Evolutionary conservation across 2,888 invertebrate species (phyloP), one percentile per base, ranked within the genome.

Genomic region (Noctua fimbriata): DNA sequence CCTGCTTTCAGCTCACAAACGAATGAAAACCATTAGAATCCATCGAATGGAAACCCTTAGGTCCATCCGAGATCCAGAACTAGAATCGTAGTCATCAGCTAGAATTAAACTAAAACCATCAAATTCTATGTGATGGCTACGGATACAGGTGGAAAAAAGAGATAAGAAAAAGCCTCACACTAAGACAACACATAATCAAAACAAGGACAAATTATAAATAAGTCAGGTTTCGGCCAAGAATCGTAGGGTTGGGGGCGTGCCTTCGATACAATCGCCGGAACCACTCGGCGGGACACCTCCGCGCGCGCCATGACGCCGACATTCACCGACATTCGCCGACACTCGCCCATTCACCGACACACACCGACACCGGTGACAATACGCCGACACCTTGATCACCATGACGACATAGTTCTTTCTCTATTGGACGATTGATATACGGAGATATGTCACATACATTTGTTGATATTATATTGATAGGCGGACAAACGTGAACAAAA

Each of bases 201-300:
- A 88, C 73, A 84, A 82, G 82, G 78, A 84, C 81, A 86, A 83
- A 86, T 81, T 87, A 86, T 89, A 89, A 88, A 87, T 82, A 91
- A 90, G 91, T 91, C 92, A 90, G 88, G 93, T 91, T 91, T 89
- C 82, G 88, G 88, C 78, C 73, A 76, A 85, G 87, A 88, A 79
- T 78, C 63, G 85, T 89, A 89, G 89, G 88, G 89, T 88, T 87
- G 84, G 91, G 92, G 95, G 94, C 93, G 94, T 93, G 89, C 84
- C 84, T 69, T 72, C 85, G 89, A 91, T 90, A 95, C 95, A 95
- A 95, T 95, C 94, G 89, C 95, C 95, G 95, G 95, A 95, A 95
- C 95, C 92, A 89, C 94, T 88, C 95, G 83, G 89, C 95, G 93
- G 95, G 95, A 92, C 89, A 89, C 90, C 91, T 80, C 83, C 82